A percentile compares a stretch with the other conserved stretches of the same genome.
phyloP scores from a whole-genome alignment of 2,113 vertebrate species.

The Anolis sagrei region DNA sequence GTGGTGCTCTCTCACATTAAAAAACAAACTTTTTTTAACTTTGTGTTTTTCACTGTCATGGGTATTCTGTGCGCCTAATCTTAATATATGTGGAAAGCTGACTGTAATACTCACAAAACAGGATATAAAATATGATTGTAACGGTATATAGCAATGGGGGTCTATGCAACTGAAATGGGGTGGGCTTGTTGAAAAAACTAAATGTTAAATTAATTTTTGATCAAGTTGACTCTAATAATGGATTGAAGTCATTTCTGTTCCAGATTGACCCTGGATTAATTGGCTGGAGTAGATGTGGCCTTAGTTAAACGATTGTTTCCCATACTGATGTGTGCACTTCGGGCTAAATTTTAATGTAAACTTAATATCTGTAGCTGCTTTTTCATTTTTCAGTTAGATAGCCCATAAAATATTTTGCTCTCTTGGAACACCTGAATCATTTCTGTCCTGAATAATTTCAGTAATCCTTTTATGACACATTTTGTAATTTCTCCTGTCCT shows the following conservation, averaged over 20 bases:
- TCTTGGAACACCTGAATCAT: not conserved
- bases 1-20: no score
- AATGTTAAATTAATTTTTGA: not conserved
- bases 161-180: conserved; percentile 9
- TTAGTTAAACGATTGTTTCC: not conserved
- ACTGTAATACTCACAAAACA: not conserved
- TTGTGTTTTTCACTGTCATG: no score
- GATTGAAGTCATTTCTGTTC: no score
- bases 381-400: conserved; percentile 26
- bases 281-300: no score
- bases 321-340: not conserved
- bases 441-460: conserved; percentile 19
- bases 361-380: conserved; percentile 8
- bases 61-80: no score
- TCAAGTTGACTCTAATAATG: not conserved
- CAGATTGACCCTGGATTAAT: no score
- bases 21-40: no score
- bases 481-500: conserved; percentile 34
- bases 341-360: not conserved
- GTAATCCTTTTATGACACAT: not conserved
- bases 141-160: not conserved
- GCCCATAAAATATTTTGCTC: conserved; percentile 34
- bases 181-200: not conserved
- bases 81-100: not conserved
- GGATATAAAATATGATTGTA: not conserved